phyloP scores from a whole-genome alignment of 2,888 invertebrate species.

The Ptychoptera contaminata region DNA sequence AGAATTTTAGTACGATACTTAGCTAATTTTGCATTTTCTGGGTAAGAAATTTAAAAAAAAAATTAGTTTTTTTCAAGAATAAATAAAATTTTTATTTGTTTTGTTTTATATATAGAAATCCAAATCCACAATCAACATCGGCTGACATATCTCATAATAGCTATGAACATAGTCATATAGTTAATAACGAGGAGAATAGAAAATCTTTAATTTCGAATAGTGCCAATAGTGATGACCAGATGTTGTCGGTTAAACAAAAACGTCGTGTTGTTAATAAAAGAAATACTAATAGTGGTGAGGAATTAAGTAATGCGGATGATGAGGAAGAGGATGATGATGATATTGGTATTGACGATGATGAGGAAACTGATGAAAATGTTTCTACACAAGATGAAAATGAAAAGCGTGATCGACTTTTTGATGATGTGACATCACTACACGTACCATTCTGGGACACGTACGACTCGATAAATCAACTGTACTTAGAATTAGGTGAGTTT shows the following conservation, averaged over 20 bases:
- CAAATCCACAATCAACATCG: no score
- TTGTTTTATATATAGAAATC: no score
- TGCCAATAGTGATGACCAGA: background rate
- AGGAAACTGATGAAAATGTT: slow-evolving; percentile 3
- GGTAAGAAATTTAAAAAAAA: slow-evolving; percentile 52
- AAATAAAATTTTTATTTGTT: no score
- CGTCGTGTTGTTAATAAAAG: background rate
- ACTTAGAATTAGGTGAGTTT: slow-evolving; percentile 59
- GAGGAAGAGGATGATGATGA: background rate
- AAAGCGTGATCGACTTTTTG: slow-evolving; percentile 7
- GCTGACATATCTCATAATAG: background rate
- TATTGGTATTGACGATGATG: background rate
- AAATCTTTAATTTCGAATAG: background rate
- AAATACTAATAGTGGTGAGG: background rate
- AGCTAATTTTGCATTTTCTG: slow-evolving; percentile 73
- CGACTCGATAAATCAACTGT: slow-evolving; percentile 79
- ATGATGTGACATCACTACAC: slow-evolving; percentile 21
- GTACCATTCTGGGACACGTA: slow-evolving; percentile 80
- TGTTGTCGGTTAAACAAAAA: background rate
- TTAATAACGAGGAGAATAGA: background rate
- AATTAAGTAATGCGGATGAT: background rate
- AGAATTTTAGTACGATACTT: slow-evolving; percentile 68
- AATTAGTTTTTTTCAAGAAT: background rate
- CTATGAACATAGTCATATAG: slow-evolving; percentile 1
- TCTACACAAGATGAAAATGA: slow-evolving; percentile 9